phyloP scores from a whole-genome alignment of 2,113 vertebrate species.

The Rhinogobius similis region DNA sequence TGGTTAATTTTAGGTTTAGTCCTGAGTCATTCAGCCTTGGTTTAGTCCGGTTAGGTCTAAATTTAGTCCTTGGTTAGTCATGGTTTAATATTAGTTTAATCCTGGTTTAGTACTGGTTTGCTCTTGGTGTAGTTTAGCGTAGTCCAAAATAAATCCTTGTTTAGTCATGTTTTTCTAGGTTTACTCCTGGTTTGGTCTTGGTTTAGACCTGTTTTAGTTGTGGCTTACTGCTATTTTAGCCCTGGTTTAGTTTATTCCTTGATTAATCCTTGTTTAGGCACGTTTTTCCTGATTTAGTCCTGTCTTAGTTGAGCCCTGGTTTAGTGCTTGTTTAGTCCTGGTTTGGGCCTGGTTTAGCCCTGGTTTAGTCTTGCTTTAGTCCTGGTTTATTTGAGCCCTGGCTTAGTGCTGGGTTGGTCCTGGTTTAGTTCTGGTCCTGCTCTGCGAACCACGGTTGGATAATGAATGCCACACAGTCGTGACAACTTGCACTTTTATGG shows the following conservation, averaged over 20 bases:
- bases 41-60: too few species aligned
- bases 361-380: conserved; percentile 12
- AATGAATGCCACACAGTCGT: conserved; percentile 64
- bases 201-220: too few species aligned
- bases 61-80: too few species aligned
- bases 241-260: not conserved
- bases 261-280: not conserved
- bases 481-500: conserved; percentile 73
- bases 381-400: conserved; percentile 28
- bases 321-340: not conserved
- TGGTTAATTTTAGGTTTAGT: too few species aligned
- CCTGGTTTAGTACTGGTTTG: not conserved
- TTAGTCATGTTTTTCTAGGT: not conserved
- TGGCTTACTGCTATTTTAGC: too few species aligned
- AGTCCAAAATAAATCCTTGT: not conserved
- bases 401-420: not conserved
- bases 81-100: not conserved
- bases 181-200: not conserved
- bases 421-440: too few species aligned
- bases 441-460: conserved; percentile 55
- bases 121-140: not conserved
- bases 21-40: too few species aligned
- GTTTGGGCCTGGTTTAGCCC: not conserved
- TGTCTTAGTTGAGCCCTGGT: not conserved
- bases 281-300: not conserved